Evolutionary conservation across 1,140 invertebrate species (phyloP).

Genomic region (Nebria ingens): DNA sequence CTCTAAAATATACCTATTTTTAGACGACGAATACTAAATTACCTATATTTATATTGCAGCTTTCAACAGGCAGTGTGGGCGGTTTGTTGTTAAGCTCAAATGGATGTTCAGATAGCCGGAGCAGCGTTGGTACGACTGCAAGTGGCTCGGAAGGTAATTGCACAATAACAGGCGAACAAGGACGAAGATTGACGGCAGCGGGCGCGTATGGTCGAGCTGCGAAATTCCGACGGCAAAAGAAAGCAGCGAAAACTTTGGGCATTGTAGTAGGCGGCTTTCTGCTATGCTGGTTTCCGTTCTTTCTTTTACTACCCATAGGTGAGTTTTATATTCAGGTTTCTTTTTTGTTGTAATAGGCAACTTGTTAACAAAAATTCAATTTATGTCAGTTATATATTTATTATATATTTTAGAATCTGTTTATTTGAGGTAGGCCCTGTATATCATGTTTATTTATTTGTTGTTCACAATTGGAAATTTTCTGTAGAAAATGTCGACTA

Average conservation of each 20-base stretch:
- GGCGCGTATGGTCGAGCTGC: constrained; percentile 24
- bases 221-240: constrained; percentile 49
- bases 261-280: constrained; percentile 55
- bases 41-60: background rate
- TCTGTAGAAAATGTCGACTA: too few relatives aligned
- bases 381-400: too few relatives aligned
- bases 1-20: too few relatives aligned
- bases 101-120: constrained; percentile 4
- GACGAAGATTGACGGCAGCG: constrained; percentile 1
- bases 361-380: too few relatives aligned
- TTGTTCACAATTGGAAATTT: too few relatives aligned
- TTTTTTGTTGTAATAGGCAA: too few relatives aligned
- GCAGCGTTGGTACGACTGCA: constrained; percentile 10
- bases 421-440: too few relatives aligned
- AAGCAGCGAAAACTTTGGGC: constrained; percentile 54
- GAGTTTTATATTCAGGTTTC: constrained; percentile 26
- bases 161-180: constrained; percentile 11
- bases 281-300: constrained; percentile 65
- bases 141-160: background rate
- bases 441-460: too few relatives aligned
- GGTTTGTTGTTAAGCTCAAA: background rate
- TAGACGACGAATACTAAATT: too few relatives aligned
- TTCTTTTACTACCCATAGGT: constrained; percentile 52
- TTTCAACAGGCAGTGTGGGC: background rate
- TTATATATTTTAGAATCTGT: too few relatives aligned